Percentiles rank a stretch among this genome's conserved stretches.
phyloP scores from a whole-genome alignment of 2,113 vertebrate species.

The Proterorhinus semilunaris region DNA sequence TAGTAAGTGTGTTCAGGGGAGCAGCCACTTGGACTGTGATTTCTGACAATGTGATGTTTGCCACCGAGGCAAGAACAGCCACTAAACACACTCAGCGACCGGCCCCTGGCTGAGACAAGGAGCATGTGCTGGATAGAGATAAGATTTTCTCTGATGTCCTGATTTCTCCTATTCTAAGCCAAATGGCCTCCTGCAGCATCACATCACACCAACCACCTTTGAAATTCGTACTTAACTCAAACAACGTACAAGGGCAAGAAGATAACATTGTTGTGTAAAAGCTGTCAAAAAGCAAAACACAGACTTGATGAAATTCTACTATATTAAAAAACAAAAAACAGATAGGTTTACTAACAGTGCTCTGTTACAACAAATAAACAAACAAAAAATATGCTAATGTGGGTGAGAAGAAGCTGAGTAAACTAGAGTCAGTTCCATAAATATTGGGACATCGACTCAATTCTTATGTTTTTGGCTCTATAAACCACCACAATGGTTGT shows the following conservation, averaged over 20 bases:
- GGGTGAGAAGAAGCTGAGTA: neutral
- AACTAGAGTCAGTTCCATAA: too few relatives aligned
- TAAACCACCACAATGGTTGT: too few relatives aligned
- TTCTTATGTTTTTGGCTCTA: too few relatives aligned
- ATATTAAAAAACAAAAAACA: conserved; percentile 65
- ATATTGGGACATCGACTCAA: too few relatives aligned
- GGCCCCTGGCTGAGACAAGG: conserved; percentile 44
- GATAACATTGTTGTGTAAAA: conserved; percentile 14
- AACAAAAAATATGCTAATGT: neutral
- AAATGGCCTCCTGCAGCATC: conserved; percentile 28
- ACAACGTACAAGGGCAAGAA: neutral
- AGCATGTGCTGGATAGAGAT: conserved; percentile 61
- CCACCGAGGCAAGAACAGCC: conserved; percentile 2
- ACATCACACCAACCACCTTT: conserved; percentile 7
- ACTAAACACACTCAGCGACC: conserved; percentile 3
- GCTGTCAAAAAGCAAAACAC: conserved; percentile 5
- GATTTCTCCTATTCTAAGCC: conserved; percentile 44
- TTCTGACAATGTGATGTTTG: conserved; percentile 13
- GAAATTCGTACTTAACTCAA: neutral
- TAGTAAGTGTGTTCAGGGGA: neutral
- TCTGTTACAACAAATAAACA: conserved; percentile 34
- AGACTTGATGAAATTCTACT: neutral
- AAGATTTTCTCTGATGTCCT: conserved; percentile 64
- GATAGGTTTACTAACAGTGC: conserved; percentile 41
- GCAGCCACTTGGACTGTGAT: conserved; percentile 16